A percentile compares a stretch with the other conserved stretches of the same genome.
Conservation (phyloP, 2,888 invertebrate genomes). For the Synanthedon tipuliformis region DNA sequence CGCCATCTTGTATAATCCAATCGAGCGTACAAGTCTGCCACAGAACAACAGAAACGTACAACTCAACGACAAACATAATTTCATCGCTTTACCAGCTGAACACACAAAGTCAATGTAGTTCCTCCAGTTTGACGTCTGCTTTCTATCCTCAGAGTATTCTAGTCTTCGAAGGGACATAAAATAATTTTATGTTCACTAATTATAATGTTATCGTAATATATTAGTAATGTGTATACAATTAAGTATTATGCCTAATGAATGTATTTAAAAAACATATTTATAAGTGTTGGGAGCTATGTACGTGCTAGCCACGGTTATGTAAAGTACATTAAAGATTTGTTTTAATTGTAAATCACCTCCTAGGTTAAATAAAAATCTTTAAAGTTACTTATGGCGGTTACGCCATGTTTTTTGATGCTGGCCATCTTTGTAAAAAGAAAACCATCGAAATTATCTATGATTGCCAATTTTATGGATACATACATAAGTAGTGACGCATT, state of each 20-base stretch:
- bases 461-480: conserved; percentile 17
- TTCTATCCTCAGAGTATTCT: conserved; percentile 70
- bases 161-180: conserved; percentile 63
- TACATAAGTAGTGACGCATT: conserved; percentile 45
- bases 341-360: conserved; percentile 41
- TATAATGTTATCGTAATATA: conserved; percentile 54
- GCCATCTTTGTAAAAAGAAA: conserved; percentile 28
- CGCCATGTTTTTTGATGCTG: conserved; percentile 36
- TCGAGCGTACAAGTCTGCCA: conserved; percentile 26
- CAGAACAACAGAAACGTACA: conserved; percentile 18
- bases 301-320: conserved; percentile 39
- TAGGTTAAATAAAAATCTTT: conserved; percentile 19
- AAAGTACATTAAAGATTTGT: conserved; percentile 52
- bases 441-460: conserved; percentile 29
- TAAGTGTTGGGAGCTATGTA: conserved; percentile 49
- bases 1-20: conserved; percentile 35
- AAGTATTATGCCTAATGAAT: conserved; percentile 44
- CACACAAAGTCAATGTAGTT: conserved; percentile 32
- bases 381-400: conserved; percentile 22
- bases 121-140: conserved; percentile 58
- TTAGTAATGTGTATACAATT: conserved; percentile 38
- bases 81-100: conserved; percentile 48
- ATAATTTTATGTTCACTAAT: conserved; percentile 55
- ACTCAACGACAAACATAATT: conserved; percentile 22
- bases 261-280: conserved; percentile 27